Evolutionary conservation across 2,888 invertebrate species (phyloP).

Genomic region (Trichogramma dendrolimi): DNA sequence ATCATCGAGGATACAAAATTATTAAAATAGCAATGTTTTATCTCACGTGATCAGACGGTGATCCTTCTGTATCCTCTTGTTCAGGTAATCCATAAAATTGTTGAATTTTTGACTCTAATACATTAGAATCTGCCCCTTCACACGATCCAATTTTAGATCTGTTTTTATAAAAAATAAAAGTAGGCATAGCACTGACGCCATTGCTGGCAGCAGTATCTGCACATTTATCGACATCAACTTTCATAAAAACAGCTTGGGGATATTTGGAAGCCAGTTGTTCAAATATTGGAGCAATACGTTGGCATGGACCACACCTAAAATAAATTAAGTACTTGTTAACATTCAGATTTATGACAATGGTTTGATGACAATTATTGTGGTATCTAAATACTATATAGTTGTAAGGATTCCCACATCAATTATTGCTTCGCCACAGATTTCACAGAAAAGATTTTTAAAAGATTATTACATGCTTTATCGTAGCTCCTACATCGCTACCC

Average conservation of each 20-base stretch:
- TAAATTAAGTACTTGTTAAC: constrained; percentile 3
- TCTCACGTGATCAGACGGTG: constrained; percentile 78
- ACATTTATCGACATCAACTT: constrained; percentile 93
- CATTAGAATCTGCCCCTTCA: constrained; percentile 80
- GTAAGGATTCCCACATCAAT: no score
- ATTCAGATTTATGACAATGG: background rate
- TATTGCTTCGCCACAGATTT: no score
- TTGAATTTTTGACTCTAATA: constrained; percentile 83
- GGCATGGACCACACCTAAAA: constrained; percentile 93
- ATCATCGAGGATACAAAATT: background rate
- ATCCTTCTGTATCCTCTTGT: constrained; percentile 60
- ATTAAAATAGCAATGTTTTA: background rate
- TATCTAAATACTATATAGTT: no score
- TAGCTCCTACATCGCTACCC: no score
- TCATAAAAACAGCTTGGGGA: constrained; percentile 82
- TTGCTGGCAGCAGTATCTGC: constrained; percentile 82
- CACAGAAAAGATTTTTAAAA: no score
- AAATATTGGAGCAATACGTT: constrained; percentile 87
- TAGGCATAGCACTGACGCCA: constrained; percentile 95
- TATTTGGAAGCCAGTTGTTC: constrained; percentile 84
- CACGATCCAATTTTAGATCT: constrained; percentile 79
- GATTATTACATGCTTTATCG: no score
- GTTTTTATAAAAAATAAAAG: constrained; percentile 92
- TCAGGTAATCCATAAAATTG: constrained; percentile 73
- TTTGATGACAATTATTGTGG: no score